Conservation (phyloP, 2,113 vertebrate genomes). For the Hippocampus mohnikei region DNA sequence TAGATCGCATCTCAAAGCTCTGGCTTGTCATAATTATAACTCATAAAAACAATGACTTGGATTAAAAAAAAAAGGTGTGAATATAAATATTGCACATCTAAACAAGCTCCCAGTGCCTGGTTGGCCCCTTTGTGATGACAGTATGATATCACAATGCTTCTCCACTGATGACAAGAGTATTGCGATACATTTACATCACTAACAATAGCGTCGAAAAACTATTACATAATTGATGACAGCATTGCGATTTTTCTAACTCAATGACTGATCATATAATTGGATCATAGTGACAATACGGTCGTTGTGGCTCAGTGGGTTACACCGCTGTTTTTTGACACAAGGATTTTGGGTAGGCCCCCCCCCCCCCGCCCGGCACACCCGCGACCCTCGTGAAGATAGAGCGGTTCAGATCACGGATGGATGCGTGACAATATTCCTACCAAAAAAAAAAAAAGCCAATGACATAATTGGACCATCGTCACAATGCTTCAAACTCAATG, state of each 20-base stretch:
- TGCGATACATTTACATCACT: neutral
- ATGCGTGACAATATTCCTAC: no score
- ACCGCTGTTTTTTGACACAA: no score
- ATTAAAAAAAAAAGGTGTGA: conserved; percentile 39
- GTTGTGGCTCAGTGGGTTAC: no score
- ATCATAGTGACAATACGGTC: no score
- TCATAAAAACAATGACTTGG: conserved; percentile 43
- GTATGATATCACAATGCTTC: neutral
- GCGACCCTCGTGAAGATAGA: no score
- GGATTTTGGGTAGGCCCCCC: no score
- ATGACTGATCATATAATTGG: neutral
- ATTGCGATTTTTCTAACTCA: neutral
- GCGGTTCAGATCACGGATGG: no score
- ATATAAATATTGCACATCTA: conserved; percentile 80
- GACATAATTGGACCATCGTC: no score
- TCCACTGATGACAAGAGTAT: neutral
- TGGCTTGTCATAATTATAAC: conserved; percentile 24
- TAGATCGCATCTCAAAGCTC: conserved; percentile 13
- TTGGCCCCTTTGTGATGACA: neutral
- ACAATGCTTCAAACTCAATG: neutral
- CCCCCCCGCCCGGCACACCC: no score
- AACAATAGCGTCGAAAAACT: neutral
- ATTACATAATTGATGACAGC: no score
- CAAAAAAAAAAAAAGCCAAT: no score
- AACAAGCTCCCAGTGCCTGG: conserved; percentile 62